Evolutionary conservation across 2,888 invertebrate species (phyloP).

Genomic region (Eupeodes luniger): DNA sequence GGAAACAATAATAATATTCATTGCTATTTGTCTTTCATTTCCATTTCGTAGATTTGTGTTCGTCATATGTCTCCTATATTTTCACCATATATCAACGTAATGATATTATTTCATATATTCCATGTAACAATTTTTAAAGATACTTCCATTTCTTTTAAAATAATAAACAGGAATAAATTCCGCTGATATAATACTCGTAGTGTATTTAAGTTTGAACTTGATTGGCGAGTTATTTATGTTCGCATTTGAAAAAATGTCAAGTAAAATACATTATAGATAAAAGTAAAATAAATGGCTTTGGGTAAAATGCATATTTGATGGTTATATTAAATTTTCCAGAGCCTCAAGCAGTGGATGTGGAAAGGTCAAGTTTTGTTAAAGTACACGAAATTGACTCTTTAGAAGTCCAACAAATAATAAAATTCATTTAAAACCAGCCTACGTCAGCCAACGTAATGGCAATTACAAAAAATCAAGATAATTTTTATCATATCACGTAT

Average conservation of each 20-base stretch:
- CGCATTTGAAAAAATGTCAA: neutral
- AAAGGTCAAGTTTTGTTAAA: slow-evolving; percentile 8
- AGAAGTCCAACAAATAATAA: neutral
- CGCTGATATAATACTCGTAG: slow-evolving; percentile 1
- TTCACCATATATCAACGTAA: too few relatives aligned
- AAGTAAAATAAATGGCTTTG: neutral
- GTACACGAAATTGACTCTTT: neutral
- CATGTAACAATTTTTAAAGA: neutral
- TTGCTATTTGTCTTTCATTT: slow-evolving; percentile 18
- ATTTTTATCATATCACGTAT: too few relatives aligned
- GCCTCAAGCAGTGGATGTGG: slow-evolving; percentile 15
- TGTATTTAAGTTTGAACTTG: neutral
- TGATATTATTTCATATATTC: neutral
- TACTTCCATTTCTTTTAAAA: slow-evolving; percentile 6
- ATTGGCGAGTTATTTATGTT: slow-evolving; percentile 37
- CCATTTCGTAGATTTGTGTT: neutral
- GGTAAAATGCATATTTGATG: neutral
- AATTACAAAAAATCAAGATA: neutral
- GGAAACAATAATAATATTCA: slow-evolving; percentile 12
- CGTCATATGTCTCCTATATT: too few relatives aligned
- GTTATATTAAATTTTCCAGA: neutral
- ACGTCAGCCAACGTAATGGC: neutral
- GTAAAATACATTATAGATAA: slow-evolving; percentile 20
- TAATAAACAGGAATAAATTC: slow-evolving; percentile 1
- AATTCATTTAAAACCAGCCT: neutral